phyloP scores from a whole-genome alignment of 37 sponge, comb jelly and placozoan genomes.

The Hormiphora californensis region DNA sequence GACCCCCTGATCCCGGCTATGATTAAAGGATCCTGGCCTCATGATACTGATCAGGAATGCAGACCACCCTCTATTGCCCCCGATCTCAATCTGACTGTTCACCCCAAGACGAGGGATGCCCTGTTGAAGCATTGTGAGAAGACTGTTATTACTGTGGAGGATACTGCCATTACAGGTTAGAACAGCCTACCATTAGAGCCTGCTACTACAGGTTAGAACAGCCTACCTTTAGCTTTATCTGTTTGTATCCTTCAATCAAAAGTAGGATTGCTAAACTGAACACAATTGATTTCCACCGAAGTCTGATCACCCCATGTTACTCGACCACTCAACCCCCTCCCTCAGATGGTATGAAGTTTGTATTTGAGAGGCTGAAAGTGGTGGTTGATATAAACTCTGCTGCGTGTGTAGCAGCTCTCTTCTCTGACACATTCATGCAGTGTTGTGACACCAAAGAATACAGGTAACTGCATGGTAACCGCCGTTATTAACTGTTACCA shows the following conservation, averaged over 20 bases:
- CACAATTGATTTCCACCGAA: too few relatives aligned
- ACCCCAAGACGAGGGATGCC: not conserved
- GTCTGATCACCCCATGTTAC: too few relatives aligned
- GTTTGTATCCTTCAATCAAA: too few relatives aligned
- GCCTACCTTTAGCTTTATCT: too few relatives aligned
- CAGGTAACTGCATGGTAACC: too few relatives aligned
- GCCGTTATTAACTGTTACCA: too few relatives aligned
- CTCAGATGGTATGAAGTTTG: not conserved
- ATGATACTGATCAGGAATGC: not conserved
- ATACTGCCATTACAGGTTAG: not conserved
- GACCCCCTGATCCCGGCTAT: not conserved
- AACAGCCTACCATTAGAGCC: too few relatives aligned
- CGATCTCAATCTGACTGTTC: not conserved
- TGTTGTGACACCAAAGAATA: not conserved
- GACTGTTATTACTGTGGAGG: not conserved
- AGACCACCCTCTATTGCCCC: not conserved
- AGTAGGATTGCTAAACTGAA: too few relatives aligned
- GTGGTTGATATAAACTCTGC: not conserved
- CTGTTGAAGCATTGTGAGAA: not conserved
- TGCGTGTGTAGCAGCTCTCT: conserved; percentile 4
- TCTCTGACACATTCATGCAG: not conserved
- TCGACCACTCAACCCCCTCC: not conserved
- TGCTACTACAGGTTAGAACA: too few relatives aligned
- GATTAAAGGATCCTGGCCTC: not conserved
- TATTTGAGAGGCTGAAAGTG: not conserved